A percentile compares a stretch with the other conserved stretches of the same genome.
These are phyloP conservation scores for Caenorhabditis elegans DNA, from an alignment of 1,140 invertebrate genomes.

Conservation along the genomic window WBcel235 BX284605.5:15926001-15926500, in stretches of 20 bases:
- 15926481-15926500: too few relatives aligned
- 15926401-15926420: too few relatives aligned
- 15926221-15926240: background rate
- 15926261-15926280: background rate
- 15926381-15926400: too few relatives aligned
- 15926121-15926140: slow-evolving; percentile 16
- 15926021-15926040: background rate
- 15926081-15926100: slow-evolving; percentile 28
- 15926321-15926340: too few relatives aligned
- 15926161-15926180: too few relatives aligned
- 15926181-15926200: background rate
- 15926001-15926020: background rate
- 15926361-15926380: too few relatives aligned
- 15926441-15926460: too few relatives aligned
- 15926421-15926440: too few relatives aligned
- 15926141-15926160: slow-evolving; percentile 21
- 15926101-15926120: background rate
- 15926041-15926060: background rate
- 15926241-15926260: background rate
- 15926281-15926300: too few relatives aligned
- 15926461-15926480: too few relatives aligned
- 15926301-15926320: too few relatives aligned
- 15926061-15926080: background rate
- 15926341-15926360: too few relatives aligned
- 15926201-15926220: background rate